Percentiles rank a stretch among this genome's conserved stretches.
Conservation (phyloP, 2,113 vertebrate genomes). For the Mustela lutreola region DNA sequence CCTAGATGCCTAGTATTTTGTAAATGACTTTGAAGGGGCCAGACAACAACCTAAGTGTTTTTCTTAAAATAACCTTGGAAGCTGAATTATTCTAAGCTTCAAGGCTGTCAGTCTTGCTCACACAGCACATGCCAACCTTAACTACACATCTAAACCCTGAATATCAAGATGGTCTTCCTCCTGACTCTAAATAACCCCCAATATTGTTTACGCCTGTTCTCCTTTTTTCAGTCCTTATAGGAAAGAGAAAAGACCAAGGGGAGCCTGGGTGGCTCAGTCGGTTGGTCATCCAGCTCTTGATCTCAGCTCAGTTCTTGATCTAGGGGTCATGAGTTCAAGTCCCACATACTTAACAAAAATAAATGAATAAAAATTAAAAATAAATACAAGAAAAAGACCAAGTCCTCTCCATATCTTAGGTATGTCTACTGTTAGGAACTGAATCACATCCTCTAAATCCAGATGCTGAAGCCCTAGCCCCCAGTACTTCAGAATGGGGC, state of each 20-base stretch:
- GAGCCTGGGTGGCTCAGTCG: background rate
- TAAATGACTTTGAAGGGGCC: background rate
- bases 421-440: background rate
- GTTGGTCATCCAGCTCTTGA: background rate
- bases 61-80: constrained; percentile 37
- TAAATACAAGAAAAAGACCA: background rate
- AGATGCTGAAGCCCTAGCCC: background rate
- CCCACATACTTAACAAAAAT: background rate
- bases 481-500: background rate
- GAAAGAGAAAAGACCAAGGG: background rate
- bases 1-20: background rate
- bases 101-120: background rate
- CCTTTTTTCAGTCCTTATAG: background rate
- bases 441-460: background rate
- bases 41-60: background rate
- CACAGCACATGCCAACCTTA: background rate
- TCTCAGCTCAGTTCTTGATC: background rate
- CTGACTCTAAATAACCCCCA: background rate
- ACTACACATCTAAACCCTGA: background rate
- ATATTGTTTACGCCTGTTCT: background rate
- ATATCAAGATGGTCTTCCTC: background rate
- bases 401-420: background rate
- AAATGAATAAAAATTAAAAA: background rate
- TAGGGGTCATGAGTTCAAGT: background rate
- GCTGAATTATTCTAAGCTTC: background rate